Evolutionary conservation across 2,113 vertebrate genomes (phyloP).

Genomic region (Catharus fuscescens): DNA sequence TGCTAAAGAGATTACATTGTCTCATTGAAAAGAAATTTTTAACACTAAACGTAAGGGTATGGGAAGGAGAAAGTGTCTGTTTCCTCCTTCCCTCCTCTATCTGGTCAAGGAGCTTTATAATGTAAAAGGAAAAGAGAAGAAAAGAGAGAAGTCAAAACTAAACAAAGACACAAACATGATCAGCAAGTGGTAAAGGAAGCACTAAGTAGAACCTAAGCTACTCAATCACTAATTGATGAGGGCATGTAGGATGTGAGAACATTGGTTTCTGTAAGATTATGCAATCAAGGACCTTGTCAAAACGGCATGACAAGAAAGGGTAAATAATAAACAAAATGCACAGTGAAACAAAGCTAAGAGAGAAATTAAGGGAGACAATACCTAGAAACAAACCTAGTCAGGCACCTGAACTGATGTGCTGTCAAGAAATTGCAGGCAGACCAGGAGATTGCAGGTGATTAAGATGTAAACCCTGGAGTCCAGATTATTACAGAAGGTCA

Average conservation of each 20-base stretch:
- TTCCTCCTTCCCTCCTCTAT: not conserved
- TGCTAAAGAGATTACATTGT: not conserved
- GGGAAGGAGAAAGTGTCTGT: not conserved
- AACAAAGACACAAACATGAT: not conserved
- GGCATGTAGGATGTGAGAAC: not conserved
- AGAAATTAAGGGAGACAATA: not conserved
- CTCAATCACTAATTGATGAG: not conserved
- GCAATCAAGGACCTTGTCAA: not conserved
- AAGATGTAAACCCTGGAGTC: not conserved
- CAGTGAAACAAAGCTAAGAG: not conserved
- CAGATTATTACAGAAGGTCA: not conserved
- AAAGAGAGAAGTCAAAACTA: not conserved
- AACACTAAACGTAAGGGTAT: not conserved
- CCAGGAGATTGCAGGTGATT: not conserved
- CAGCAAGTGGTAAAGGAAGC: not conserved
- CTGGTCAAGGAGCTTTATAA: not conserved
- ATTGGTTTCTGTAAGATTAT: not conserved
- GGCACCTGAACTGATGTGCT: not conserved
- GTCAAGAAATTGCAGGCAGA: not conserved
- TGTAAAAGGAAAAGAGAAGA: not conserved
- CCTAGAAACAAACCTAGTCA: not conserved
- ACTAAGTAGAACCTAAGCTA: not conserved
- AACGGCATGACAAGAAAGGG: not conserved
- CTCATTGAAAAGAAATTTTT: not conserved
- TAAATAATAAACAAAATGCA: not conserved